A percentile compares a stretch with the other conserved stretches of the same genome.
Evolutionary conservation across 1,140 invertebrate genomes (phyloP).

Genomic region (Cecropterus lyciades): DNA sequence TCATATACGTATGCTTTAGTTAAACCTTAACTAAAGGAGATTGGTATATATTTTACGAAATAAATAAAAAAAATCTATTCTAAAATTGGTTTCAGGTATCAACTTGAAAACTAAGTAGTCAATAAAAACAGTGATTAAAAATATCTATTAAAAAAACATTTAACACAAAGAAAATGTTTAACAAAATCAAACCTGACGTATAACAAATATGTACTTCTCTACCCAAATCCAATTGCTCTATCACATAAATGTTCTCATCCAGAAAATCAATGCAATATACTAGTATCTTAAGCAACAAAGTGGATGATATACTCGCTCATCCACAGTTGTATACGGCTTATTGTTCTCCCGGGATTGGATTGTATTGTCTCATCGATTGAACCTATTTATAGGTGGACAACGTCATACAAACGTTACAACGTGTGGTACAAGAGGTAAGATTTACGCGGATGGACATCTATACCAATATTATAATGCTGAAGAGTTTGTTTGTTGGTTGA

Average conservation of each 20-base stretch:
- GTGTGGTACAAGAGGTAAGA: conserved; percentile 41
- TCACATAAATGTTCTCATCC: background rate
- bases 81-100: too few species aligned
- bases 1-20: too few species aligned
- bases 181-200: background rate
- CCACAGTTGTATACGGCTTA: conserved; percentile 52
- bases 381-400: conserved; percentile 73
- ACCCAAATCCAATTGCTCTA: background rate
- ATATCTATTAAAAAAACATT: too few species aligned
- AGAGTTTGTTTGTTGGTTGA: too few species aligned
- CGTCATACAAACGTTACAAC: conserved; percentile 44
- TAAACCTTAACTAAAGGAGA: too few species aligned
- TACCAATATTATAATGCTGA: too few species aligned
- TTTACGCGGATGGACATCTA: background rate
- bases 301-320: conserved; percentile 35
- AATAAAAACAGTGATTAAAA: too few species aligned
- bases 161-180: too few species aligned
- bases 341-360: conserved; percentile 69
- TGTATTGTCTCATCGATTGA: conserved; percentile 74
- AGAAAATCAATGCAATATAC: conserved; percentile 17
- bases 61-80: too few species aligned
- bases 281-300: conserved; percentile 19
- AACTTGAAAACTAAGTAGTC: too few species aligned
- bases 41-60: too few species aligned
- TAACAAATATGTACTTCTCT: background rate